phyloP scores from a whole-genome alignment of 2,113 vertebrate species.

The Columba livia region DNA sequence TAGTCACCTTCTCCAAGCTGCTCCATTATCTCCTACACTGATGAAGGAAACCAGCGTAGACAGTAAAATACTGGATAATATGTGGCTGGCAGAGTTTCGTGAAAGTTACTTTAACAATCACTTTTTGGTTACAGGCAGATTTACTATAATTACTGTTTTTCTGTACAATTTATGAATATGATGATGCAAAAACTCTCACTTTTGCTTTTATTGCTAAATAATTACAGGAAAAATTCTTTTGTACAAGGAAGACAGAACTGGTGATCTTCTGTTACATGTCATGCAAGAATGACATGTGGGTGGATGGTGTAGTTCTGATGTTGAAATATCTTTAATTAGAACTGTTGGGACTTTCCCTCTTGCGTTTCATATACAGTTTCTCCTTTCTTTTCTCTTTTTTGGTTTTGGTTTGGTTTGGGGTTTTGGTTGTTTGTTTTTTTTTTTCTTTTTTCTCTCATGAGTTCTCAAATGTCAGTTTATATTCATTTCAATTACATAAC shows the following conservation, averaged over 20 bases:
- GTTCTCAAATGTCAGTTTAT: neutral
- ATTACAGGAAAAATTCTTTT: slow-evolving; percentile 3
- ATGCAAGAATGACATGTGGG: slow-evolving; percentile 48
- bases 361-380: slow-evolving; percentile 14
- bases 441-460: neutral
- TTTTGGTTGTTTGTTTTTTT: neutral
- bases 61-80: neutral
- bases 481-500: neutral
- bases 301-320: neutral
- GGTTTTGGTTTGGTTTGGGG: neutral
- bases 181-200: neutral
- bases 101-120: slow-evolving; percentile 2
- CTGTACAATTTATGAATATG: neutral
- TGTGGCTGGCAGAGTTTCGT: neutral
- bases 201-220: slow-evolving; percentile 30
- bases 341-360: slow-evolving; percentile 35
- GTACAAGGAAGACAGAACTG: slow-evolving; percentile 14
- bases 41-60: neutral
- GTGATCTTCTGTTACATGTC: slow-evolving; percentile 41
- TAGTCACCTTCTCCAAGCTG: slow-evolving; percentile 27
- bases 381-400: neutral
- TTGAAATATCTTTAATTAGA: slow-evolving; percentile 47
- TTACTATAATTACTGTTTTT: neutral
- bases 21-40: neutral
- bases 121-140: neutral